These are phyloP conservation scores for Pseudorhiza aurosa DNA, from an alignment of 30 jellyfish, hydroid and myxozoan species.

Conservation along the genomic window DNA sequence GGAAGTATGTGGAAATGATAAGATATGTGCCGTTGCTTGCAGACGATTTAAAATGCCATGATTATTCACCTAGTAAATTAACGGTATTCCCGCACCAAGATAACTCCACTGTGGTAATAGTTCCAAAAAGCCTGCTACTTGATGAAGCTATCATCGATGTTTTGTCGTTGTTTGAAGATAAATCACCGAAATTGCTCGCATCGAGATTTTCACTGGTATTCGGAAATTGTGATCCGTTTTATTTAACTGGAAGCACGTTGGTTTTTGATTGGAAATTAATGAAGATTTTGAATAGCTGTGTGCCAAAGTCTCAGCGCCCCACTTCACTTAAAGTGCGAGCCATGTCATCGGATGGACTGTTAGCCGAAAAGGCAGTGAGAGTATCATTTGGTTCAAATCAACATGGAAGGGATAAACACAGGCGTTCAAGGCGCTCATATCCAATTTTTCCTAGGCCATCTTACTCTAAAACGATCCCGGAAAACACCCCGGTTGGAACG, in stretches of 20 bases:
- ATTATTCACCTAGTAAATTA: not conserved
- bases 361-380: constrained; percentile 3
- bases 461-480: constrained; percentile 40
- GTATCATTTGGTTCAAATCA: not conserved
- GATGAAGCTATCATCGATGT: constrained; percentile 12
- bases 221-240: constrained; percentile 5
- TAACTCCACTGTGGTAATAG: constrained; percentile 6
- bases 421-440: constrained; percentile 22
- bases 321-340: constrained; percentile 8
- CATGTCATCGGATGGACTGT: not conserved
- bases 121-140: constrained; percentile 16
- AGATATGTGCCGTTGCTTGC: constrained; percentile 40
- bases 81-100: not conserved
- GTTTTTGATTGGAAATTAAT: not conserved
- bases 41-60: constrained; percentile 21
- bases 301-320: constrained; percentile 7
- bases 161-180: not conserved
- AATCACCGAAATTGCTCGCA: not conserved
- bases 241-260: not conserved
- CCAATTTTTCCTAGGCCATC: constrained; percentile 30
- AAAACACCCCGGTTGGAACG: constrained; percentile 42
- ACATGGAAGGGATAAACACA: not conserved
- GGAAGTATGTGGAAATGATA: constrained; percentile 14
- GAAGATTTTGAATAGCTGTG: constrained; percentile 5
- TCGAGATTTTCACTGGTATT: not conserved